Base-by-base conservation (phyloP, 2,113 vertebrate genomes). In the Lepus timidus region DNA sequence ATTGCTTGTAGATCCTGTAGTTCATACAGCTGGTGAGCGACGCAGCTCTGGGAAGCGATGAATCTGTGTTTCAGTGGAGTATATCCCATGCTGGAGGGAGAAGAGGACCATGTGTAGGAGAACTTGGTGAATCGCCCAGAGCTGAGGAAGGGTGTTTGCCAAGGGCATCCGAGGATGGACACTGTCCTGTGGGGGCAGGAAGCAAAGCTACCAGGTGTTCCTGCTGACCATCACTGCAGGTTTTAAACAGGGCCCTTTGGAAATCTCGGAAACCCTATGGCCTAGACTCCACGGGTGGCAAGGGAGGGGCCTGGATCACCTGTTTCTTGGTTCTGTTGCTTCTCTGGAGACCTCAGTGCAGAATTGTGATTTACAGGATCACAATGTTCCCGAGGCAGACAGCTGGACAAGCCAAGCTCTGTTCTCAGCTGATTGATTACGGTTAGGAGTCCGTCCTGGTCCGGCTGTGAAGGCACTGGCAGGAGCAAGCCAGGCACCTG, bases 231-330 rank as follows among this genome's bases (percentile, higher is more conserved):
- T 25, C 2, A 10, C 55, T 31, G 51, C 22, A 7, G 9, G n/a
- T 23, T 5, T 4, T 3, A 22, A n/a, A 19, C 10, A 9, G 9
- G 55, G 44, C 64, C 36, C 9, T 10, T 36, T 14, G 6, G 51
- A 65, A 20, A 10, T 33, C 55, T 8, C 29, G 3, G 39, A 27
- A n/a, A 33, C 44, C 5, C 27, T 4, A 2, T 4, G 19, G 11
- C 2, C 4, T 25, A 22, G 52, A 4, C 36, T 36, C 29, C 2
- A 0, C 25, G 12, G 20, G 31, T 49, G 44, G 25, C 8, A 73
- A 11, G 16, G 81, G 44, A 25, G 13, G 39, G 0, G 31, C 0
- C 4, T 5, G 19, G 1, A 7, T 0, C 3, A 2, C 1, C 9
- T 19, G 14, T 71, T 33, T 73, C 20, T 75, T 29, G 17, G 22